A percentile compares a stretch with the other conserved stretches of the same genome.
Evolutionary conservation across 2,888 invertebrate genomes (phyloP).

Genomic region (Nephrotoma flavescens): DNA sequence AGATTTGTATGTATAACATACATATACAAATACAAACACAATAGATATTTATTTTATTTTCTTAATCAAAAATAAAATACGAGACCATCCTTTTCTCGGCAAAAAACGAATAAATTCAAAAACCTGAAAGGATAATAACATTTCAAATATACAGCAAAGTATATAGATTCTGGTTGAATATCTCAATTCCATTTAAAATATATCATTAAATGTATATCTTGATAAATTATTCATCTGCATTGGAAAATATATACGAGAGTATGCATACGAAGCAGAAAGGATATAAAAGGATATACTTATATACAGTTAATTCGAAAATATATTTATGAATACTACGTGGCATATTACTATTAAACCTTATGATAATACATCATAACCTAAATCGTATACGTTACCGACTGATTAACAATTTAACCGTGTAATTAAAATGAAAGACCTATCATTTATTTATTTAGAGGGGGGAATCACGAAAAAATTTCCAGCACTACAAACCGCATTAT

Average conservation of each 20-base stretch:
- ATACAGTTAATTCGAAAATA: not conserved
- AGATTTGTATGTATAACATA: not conserved
- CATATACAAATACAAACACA: not conserved
- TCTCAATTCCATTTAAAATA: not conserved
- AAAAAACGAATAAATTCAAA: not conserved
- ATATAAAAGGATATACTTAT: not conserved
- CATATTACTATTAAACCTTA: not conserved
- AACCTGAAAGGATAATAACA: not conserved
- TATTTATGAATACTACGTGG: not conserved
- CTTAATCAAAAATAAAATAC: not conserved
- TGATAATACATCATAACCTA: not conserved
- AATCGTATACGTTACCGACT: not conserved
- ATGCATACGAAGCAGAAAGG: not conserved
- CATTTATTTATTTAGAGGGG: not conserved
- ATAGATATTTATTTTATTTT: not conserved
- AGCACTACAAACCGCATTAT: not conserved
- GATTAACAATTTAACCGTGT: not conserved
- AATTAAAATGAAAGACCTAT: not conserved
- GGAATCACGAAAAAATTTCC: not conserved
- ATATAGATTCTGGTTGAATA: not conserved
- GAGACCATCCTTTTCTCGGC: not conserved
- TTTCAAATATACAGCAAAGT: not conserved
- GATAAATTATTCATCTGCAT: not conserved
- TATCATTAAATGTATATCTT: not conserved
- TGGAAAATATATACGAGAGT: not conserved